Evolutionary conservation across 2,113 vertebrate species (phyloP).

Genomic region (Nematolebias whitei): DNA sequence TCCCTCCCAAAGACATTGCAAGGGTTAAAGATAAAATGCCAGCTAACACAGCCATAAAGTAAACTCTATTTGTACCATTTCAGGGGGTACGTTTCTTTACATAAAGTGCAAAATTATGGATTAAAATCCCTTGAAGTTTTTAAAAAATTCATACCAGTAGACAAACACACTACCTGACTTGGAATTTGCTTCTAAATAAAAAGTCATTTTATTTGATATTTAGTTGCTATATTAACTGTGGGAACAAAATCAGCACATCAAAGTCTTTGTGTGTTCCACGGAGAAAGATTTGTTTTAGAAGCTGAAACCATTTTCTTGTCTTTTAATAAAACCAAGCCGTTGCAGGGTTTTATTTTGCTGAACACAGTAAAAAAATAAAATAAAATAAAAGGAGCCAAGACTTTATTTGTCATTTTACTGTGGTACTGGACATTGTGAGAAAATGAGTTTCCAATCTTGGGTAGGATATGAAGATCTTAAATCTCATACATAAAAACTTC

Average conservation of each 20-base stretch:
- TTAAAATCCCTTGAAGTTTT: too few relatives aligned
- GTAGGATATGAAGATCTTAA: slow-evolving; percentile 67
- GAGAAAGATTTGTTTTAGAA: background rate
- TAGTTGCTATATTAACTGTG: background rate
- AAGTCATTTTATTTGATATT: too few relatives aligned
- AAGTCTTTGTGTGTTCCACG: too few relatives aligned
- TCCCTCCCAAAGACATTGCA: too few relatives aligned
- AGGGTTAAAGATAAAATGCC: too few relatives aligned
- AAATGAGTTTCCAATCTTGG: slow-evolving; percentile 47
- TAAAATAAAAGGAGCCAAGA: slow-evolving; percentile 11
- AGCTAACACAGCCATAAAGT: too few relatives aligned
- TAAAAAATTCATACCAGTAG: too few relatives aligned
- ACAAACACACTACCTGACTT: too few relatives aligned
- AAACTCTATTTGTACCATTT: too few relatives aligned
- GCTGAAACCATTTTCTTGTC: background rate
- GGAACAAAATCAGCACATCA: background rate
- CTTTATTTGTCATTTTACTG: slow-evolving; percentile 34
- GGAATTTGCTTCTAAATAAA: too few relatives aligned
- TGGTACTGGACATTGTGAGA: slow-evolving; percentile 38
- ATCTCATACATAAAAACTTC: slow-evolving; percentile 71
- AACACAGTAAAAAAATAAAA: slow-evolving; percentile 17
- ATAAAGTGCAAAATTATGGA: too few relatives aligned
- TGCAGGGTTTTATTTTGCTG: background rate
- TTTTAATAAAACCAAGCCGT: background rate
- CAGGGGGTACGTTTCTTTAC: too few relatives aligned